phyloP scores from a whole-genome alignment of 2,797 vertebrate genomes.

The Chanos chanos region DNA sequence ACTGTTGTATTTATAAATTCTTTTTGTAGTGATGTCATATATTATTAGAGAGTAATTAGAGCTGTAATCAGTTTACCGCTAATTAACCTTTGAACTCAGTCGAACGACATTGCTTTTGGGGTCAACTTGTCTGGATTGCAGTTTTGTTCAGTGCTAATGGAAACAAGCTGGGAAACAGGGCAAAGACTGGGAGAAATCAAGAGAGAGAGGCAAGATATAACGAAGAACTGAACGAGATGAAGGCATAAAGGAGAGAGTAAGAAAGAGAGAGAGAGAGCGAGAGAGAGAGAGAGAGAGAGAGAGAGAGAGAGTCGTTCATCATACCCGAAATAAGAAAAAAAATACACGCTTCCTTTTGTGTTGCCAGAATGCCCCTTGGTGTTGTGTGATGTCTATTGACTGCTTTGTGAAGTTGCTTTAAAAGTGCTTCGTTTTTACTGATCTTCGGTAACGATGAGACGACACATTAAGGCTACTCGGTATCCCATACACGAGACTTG shows the following conservation, averaged over 20 bases:
- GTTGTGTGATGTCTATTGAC: conserved; percentile 1
- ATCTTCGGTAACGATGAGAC: conserved; percentile 28
- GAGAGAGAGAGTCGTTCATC: not conserved
- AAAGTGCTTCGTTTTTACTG: conserved; percentile 10
- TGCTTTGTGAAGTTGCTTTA: conserved; percentile 23
- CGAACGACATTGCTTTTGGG: too few species aligned
- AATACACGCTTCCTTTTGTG: conserved; percentile 12
- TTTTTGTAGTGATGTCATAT: too few species aligned
- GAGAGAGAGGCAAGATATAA: not conserved
- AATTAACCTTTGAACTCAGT: too few species aligned
- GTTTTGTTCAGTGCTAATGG: too few species aligned
- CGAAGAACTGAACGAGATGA: not conserved
- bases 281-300: not conserved
- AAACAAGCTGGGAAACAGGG: too few species aligned
- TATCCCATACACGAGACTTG: conserved; percentile 50
- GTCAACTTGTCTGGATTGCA: too few species aligned
- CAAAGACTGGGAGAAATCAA: not conserved
- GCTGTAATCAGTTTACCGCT: too few species aligned
- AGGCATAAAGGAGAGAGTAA: not conserved
- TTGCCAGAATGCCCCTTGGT: conserved; percentile 19
- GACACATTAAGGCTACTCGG: conserved; percentile 40
- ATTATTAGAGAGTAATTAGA: too few species aligned
- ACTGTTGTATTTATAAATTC: too few species aligned
- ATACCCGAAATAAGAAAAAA: too few species aligned
- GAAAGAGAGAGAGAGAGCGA: too few species aligned